Percentiles rank a stretch among this genome's conserved stretches.
Evolutionary conservation across 2,113 vertebrate genomes (phyloP).

Genomic region (Morone chrysops): DNA sequence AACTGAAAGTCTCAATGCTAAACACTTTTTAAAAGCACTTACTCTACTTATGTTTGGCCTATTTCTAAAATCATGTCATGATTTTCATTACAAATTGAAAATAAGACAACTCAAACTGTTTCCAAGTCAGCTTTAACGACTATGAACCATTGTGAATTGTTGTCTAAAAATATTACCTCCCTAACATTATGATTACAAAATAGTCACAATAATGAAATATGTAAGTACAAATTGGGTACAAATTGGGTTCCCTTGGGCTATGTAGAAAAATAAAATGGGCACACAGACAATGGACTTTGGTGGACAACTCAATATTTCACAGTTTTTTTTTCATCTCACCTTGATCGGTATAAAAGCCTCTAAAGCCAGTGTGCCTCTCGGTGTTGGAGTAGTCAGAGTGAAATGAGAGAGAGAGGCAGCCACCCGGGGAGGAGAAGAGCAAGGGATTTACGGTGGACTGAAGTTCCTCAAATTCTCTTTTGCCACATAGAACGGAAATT

Average conservation of each 20-base stretch:
- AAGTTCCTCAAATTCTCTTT: slow-evolving; percentile 73
- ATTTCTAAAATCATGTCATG: background rate
- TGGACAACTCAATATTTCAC: background rate
- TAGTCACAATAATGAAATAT: background rate
- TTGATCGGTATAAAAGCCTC: slow-evolving; percentile 87
- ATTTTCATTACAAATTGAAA: background rate
- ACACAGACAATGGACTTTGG: background rate
- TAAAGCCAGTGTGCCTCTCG: slow-evolving; percentile 89
- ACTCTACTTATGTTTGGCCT: background rate
- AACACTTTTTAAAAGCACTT: background rate
- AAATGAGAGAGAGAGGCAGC: slow-evolving; percentile 86
- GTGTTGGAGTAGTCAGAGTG: slow-evolving; percentile 92
- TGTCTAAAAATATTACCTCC: background rate
- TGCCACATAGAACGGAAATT: slow-evolving; percentile 86
- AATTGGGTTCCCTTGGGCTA: background rate
- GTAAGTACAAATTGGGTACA: background rate
- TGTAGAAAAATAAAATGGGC: background rate
- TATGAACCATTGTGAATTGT: background rate
- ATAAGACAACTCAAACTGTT: background rate
- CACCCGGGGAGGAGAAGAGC: slow-evolving; percentile 80
- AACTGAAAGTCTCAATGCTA: background rate
- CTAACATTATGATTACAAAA: background rate
- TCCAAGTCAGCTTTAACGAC: background rate
- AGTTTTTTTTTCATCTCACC: slow-evolving; percentile 82
- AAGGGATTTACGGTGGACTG: slow-evolving; percentile 81